Conservation (phyloP, 2,888 invertebrate genomes). For the Augiades crinisus region DNA sequence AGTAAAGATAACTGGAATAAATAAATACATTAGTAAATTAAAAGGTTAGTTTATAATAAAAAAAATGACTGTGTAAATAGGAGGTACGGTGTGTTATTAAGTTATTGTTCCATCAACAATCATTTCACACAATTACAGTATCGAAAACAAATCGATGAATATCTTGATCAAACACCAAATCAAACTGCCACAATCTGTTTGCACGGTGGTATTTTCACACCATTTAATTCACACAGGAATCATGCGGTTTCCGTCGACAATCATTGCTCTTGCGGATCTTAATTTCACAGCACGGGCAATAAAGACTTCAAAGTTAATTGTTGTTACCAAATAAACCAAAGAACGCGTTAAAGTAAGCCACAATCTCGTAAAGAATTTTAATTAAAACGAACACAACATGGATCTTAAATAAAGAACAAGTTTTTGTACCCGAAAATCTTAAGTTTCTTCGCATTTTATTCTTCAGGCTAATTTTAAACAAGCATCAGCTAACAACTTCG, state of each 20-base stretch:
- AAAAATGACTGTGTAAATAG: too few relatives aligned
- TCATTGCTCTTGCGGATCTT: conserved; percentile 13
- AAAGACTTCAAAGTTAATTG: conserved; percentile 27
- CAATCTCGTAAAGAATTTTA: conserved; percentile 19
- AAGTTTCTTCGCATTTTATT: background rate
- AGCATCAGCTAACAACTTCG: too few relatives aligned
- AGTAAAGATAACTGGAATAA: too few relatives aligned
- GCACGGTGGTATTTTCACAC: conserved; percentile 26
- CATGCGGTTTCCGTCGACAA: conserved; percentile 5
- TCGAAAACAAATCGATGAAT: conserved; percentile 11
- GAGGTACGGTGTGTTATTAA: too few relatives aligned
- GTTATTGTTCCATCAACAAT: too few relatives aligned
- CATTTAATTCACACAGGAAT: conserved; percentile 22
- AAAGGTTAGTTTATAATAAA: too few relatives aligned
- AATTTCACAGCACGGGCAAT: conserved; percentile 18
- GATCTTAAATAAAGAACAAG: conserved; percentile 10
- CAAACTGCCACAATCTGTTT: conserved; percentile 28
- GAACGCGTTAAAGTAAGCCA: conserved; percentile 14
- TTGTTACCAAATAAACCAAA: conserved; percentile 25
- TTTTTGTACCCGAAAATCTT: conserved; percentile 1
- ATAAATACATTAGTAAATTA: too few relatives aligned
- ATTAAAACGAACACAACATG: conserved; percentile 14
- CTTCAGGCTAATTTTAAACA: too few relatives aligned
- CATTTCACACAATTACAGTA: conserved; percentile 4
- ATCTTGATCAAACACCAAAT: conserved; percentile 29